phyloP scores from a whole-genome alignment of 2,797 vertebrate genomes.

The Spondyliosoma cantharus region DNA sequence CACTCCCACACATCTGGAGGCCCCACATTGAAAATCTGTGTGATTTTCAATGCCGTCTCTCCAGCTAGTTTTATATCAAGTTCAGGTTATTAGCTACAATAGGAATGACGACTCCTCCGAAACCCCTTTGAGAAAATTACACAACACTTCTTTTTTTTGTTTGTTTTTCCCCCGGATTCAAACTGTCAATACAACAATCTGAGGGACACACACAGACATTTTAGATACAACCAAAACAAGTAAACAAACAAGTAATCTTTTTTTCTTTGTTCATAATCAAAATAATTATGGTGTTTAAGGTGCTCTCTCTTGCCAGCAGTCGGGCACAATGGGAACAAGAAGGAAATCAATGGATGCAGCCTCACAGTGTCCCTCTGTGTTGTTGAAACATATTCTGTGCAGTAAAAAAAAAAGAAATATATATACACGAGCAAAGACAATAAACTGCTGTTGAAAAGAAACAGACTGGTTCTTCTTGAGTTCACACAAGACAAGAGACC shows the following conservation, averaged over 20 bases:
- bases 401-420: slow-evolving; percentile 47
- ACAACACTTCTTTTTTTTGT: slow-evolving; percentile 15
- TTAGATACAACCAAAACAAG: slow-evolving; percentile 51
- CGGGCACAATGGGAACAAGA: slow-evolving; percentile 50
- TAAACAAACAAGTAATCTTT: slow-evolving; percentile 44
- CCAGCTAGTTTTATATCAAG: slow-evolving; percentile 46
- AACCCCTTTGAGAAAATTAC: slow-evolving; percentile 31
- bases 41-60: slow-evolving; percentile 59
- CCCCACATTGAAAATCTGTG: slow-evolving; percentile 39
- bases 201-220: slow-evolving; percentile 40
- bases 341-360: slow-evolving; percentile 38
- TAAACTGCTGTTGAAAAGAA: slow-evolving; percentile 32
- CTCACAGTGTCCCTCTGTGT: slow-evolving; percentile 69
- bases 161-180: slow-evolving; percentile 30
- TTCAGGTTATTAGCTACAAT: slow-evolving; percentile 53
- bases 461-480: slow-evolving; percentile 34
- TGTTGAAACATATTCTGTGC: slow-evolving; percentile 50
- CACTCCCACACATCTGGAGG: slow-evolving; percentile 57
- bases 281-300: slow-evolving; percentile 51
- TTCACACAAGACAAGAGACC: slow-evolving; percentile 47
- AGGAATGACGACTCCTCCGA: slow-evolving; percentile 24
- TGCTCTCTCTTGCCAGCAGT: slow-evolving; percentile 58
- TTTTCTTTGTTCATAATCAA: slow-evolving; percentile 50
- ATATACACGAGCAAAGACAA: slow-evolving; percentile 22
- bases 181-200: slow-evolving; percentile 33